Evolutionary conservation across 2,113 vertebrate species (phyloP), one percentile per base, ranked within the genome.

Genomic region (Lycocorax pyrrhopterus): DNA sequence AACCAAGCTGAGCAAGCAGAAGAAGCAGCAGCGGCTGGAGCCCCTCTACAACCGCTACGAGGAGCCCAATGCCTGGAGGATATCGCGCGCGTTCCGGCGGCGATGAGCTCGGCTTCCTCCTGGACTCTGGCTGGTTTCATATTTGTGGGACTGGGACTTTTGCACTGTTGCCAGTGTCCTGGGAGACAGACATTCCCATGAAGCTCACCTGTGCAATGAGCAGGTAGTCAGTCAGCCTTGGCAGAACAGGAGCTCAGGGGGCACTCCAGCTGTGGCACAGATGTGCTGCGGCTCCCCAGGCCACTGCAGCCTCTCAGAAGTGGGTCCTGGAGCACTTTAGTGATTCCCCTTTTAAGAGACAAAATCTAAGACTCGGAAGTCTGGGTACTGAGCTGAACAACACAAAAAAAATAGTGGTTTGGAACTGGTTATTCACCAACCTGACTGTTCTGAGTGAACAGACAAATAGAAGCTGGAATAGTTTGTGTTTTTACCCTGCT

Each of bases 1-100:
- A 0, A 99, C 99, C 11, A 99, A 99, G 63, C 98, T 99, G 94
- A 99, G 99, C 99, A 99, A 99, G 93, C 99, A 99, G 98, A 99
- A 99, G 97, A 99, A 99, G 86, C 99, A 99, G 96, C 99, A 99
- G 95, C 96, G 99, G 1, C 98, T 99, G 27, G 99, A 99, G 60
- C 99, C 99, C 0, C 96, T 99, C 8, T 99, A 99, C 97, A 99
- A 99, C 84, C 99, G 99, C 67, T 99, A 99, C 0, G 99, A 99
- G 89, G 99, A 99, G 75, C 99, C 99, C 92, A 99, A 99, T 0
- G 99, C 99, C 16, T 99, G 99, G 99, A 98, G 99, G 80, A 99
- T 99, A 89, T 99, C 99, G 0, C 98, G 99, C 2, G 99, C 99
- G 1, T 99, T 99, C 98, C 97, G 99, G 5, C 97, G 99, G 1